Percentiles rank a stretch among this genome's conserved stretches.
phyloP scores from a whole-genome alignment of 2,888 invertebrate species.

The Morinoia aosen region DNA sequence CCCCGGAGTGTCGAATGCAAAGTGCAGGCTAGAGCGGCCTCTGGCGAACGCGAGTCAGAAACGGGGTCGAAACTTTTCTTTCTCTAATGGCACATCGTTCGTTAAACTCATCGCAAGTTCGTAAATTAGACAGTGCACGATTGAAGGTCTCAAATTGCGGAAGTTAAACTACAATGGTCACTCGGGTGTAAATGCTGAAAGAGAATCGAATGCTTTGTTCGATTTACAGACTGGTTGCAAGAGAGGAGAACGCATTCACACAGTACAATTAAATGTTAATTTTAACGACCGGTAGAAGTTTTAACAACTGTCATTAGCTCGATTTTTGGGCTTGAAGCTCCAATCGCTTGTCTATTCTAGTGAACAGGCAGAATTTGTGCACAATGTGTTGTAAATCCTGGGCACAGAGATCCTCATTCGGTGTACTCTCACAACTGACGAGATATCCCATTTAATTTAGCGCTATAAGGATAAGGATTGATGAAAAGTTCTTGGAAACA shows the following conservation, averaged over 20 bases:
- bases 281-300: not conserved
- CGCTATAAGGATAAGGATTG: too few relatives aligned
- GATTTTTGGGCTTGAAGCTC: not conserved
- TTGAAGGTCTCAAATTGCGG: constrained; percentile 20
- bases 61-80: not conserved
- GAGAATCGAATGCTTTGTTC: constrained; percentile 27
- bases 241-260: not conserved
- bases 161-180: constrained; percentile 48
- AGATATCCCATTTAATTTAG: too few relatives aligned
- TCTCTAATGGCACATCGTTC: constrained; percentile 34
- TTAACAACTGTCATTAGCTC: not conserved
- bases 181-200: constrained; percentile 34
- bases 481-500: too few relatives aligned
- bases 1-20: constrained; percentile 5
- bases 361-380: not conserved
- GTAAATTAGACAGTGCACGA: constrained; percentile 43
- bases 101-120: constrained; percentile 38
- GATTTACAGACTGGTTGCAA: not conserved
- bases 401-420: not conserved
- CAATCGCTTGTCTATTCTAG: not conserved
- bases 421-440: too few relatives aligned
- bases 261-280: not conserved
- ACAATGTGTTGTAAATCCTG: not conserved
- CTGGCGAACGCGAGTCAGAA: not conserved
- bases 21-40: not conserved